Percentiles rank a stretch among this genome's conserved stretches.
phyloP scores from a whole-genome alignment of 1,140 invertebrate genomes.

The Goniozus legneri region DNA sequence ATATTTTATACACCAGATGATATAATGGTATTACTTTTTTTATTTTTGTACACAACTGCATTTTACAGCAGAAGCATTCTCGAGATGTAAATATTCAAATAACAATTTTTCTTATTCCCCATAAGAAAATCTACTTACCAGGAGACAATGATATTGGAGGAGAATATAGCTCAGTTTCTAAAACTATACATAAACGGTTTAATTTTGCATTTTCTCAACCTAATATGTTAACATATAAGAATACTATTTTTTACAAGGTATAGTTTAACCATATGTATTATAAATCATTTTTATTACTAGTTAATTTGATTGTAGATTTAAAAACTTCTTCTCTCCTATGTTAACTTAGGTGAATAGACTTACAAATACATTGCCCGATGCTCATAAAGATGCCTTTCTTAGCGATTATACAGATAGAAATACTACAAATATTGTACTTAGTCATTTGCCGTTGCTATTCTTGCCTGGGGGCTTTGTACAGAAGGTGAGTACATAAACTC shows the following conservation, averaged over 20 bases:
- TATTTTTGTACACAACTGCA: conserved; percentile 1
- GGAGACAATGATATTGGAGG: conserved; percentile 96
- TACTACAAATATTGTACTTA: conserved; percentile 64
- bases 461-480: conserved; percentile 62
- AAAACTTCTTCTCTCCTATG: background rate
- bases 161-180: conserved; percentile 74
- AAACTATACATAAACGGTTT: conserved; percentile 73
- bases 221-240: conserved; percentile 60
- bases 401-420: conserved; percentile 58
- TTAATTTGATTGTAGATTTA: background rate
- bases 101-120: conserved; percentile 11
- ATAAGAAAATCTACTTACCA: conserved; percentile 80
- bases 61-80: background rate
- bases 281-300: background rate
- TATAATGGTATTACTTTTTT: conserved; percentile 51
- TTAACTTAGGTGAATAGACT: conserved; percentile 75
- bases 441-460: conserved; percentile 67
- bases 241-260: conserved; percentile 61
- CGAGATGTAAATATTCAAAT: background rate
- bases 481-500: conserved; percentile 47
- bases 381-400: conserved; percentile 56
- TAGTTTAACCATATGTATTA: conserved; percentile 5
- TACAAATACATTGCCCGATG: conserved; percentile 51
- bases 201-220: conserved; percentile 71
- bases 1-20: conserved; percentile 65